Evolutionary conservation across 2,797 vertebrate genomes (phyloP).

Genomic region (Numenius phaeopus): DNA sequence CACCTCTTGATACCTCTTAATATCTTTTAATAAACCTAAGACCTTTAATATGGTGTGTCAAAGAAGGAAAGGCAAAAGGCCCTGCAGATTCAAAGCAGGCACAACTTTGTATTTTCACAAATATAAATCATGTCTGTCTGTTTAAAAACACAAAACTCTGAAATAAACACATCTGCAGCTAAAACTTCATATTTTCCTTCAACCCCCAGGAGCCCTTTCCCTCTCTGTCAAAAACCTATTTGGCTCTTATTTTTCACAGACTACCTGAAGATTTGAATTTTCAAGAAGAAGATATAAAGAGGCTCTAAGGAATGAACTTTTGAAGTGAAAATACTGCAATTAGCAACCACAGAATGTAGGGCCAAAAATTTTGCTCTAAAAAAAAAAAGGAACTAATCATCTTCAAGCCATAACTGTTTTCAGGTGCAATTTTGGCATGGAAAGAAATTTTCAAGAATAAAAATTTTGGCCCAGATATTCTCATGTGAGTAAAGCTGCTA

Average conservation of each 20-base stretch:
- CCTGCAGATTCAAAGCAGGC: background rate
- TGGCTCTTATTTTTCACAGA: background rate
- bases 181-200: background rate
- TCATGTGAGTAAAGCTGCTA: background rate
- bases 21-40: background rate
- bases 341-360: background rate
- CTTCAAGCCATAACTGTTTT: background rate
- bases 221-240: background rate
- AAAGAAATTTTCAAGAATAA: background rate
- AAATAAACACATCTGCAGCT: background rate
- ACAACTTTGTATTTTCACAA: background rate
- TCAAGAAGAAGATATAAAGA: background rate
- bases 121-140: background rate
- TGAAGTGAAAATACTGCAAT: background rate
- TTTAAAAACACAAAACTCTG: background rate
- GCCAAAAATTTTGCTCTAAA: background rate
- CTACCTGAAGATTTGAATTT: background rate
- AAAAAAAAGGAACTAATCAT: background rate
- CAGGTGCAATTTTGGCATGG: background rate
- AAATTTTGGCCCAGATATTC: background rate
- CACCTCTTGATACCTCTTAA: background rate
- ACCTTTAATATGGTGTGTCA: background rate
- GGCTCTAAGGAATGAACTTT: background rate
- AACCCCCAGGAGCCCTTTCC: background rate
- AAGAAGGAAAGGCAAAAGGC: background rate